phyloP scores from a whole-genome alignment of 2,888 invertebrate species.

The Heteromurus nitidus region DNA sequence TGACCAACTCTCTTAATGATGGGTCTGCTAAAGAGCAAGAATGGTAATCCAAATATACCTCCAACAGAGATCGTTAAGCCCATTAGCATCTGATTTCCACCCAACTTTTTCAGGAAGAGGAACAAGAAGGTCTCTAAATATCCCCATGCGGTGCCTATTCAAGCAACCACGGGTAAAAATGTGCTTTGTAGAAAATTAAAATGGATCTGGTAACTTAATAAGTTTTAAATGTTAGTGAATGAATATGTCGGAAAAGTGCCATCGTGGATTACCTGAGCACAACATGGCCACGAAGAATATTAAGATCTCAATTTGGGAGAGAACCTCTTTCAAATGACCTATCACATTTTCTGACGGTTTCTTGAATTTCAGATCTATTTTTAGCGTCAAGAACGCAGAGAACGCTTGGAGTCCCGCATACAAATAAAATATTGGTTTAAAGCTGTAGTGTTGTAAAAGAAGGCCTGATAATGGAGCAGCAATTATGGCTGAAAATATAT shows the following conservation, averaged over 20 bases:
- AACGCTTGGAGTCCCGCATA: conserved; percentile 83
- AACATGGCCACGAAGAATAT: conserved; percentile 85
- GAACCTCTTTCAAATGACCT: conserved; percentile 82
- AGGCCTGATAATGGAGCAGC: conserved; percentile 86
- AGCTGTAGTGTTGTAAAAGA: conserved; percentile 79
- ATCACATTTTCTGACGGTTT: conserved; percentile 83
- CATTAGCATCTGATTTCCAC: conserved; percentile 85
- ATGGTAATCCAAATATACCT: conserved; percentile 84
- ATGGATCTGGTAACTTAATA: too few relatives aligned
- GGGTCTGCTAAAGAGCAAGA: conserved; percentile 85
- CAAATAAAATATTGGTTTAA: conserved; percentile 86
- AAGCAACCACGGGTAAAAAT: neutral
- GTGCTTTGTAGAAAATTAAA: too few relatives aligned
- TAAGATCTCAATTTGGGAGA: conserved; percentile 83
- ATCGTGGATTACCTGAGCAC: conserved; percentile 83
- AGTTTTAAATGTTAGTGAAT: too few relatives aligned
- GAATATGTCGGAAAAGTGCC: too few relatives aligned
- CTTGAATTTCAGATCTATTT: conserved; percentile 86
- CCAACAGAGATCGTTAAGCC: conserved; percentile 88
- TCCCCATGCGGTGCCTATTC: conserved; percentile 86
- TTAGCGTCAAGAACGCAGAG: conserved; percentile 82
- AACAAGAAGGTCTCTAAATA: conserved; percentile 89
- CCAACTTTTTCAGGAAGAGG: conserved; percentile 86
- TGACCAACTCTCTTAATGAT: conserved; percentile 84
- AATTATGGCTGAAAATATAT: too few relatives aligned